Evolutionary conservation across 1,140 invertebrate species (phyloP).

Genomic region (Orchestia grillus): DNA sequence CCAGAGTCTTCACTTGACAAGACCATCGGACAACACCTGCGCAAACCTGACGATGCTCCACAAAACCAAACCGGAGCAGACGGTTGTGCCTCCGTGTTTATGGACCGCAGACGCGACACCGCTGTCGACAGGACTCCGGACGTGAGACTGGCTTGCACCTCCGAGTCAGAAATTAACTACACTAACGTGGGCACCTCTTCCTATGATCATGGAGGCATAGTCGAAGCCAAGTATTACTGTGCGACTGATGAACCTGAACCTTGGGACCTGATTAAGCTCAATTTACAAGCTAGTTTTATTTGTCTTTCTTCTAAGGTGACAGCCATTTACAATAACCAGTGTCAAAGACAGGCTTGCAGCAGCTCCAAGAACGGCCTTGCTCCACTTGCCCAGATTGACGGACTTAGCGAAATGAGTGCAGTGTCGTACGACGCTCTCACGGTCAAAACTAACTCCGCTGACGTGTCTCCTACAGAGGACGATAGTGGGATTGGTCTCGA

Average conservation of each 20-base stretch:
- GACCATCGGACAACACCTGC: conserved; percentile 29
- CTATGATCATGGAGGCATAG: conserved; percentile 59
- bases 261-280: conserved; percentile 88
- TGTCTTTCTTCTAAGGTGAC: conserved; percentile 82
- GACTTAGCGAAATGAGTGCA: conserved; percentile 54
- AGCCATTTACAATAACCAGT: conserved; percentile 64
- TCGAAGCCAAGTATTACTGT: conserved; percentile 74
- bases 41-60: background rate
- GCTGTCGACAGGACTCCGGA: conserved; percentile 3
- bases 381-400: conserved; percentile 56
- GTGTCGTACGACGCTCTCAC: conserved; percentile 30
- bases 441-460: conserved; percentile 42
- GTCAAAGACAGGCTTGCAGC: conserved; percentile 17
- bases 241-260: conserved; percentile 88
- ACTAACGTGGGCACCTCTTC: background rate
- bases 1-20: conserved; percentile 65
- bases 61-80: background rate
- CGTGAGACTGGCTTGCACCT: background rate
- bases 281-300: conserved; percentile 90
- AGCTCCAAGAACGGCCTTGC: background rate
- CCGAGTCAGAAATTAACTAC: background rate
- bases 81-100: background rate
- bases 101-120: conserved; percentile 27
- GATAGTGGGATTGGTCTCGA: conserved; percentile 69
- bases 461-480: conserved; percentile 66